Evolutionary conservation across 2,797 vertebrate genomes (phyloP).

Genomic region (Harpagifer antarcticus): DNA sequence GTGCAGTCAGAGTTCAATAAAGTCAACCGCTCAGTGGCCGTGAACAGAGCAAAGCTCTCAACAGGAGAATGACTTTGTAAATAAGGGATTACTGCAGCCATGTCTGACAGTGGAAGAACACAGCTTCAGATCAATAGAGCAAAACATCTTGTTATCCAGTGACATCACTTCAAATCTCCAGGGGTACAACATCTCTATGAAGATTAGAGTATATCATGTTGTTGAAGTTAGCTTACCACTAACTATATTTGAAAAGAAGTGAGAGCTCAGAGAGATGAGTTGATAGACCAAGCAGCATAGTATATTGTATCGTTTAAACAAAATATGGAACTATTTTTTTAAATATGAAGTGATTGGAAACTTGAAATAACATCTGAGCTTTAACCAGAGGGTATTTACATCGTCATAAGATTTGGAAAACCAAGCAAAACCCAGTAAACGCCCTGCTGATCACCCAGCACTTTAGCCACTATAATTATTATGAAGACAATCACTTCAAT

Average conservation of each 20-base stretch:
- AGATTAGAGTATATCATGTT: background rate
- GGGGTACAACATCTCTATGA: constrained; percentile 6
- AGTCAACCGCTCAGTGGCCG: constrained; percentile 12
- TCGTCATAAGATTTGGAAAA: background rate
- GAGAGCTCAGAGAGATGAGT: background rate
- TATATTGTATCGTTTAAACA: too few relatives aligned
- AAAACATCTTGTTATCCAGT: constrained; percentile 10
- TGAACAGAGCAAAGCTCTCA: constrained; percentile 30
- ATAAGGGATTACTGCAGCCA: constrained; percentile 25
- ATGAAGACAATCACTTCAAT: constrained; percentile 25
- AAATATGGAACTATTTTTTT: too few relatives aligned
- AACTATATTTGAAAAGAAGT: background rate
- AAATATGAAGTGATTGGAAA: too few relatives aligned
- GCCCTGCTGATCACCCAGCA: background rate
- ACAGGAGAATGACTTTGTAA: constrained; percentile 35
- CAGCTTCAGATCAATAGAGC: constrained; percentile 16
- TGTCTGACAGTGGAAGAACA: constrained; percentile 22
- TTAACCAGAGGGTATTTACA: background rate
- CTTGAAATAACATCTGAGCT: background rate
- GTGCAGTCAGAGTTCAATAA: background rate
- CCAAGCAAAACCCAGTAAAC: background rate
- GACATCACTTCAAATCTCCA: background rate
- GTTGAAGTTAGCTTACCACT: too few relatives aligned
- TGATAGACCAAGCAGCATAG: background rate
- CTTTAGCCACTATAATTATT: constrained; percentile 32